Conservation (phyloP, 2,797 vertebrate genomes). For the Arrhamphus sclerolepis region DNA sequence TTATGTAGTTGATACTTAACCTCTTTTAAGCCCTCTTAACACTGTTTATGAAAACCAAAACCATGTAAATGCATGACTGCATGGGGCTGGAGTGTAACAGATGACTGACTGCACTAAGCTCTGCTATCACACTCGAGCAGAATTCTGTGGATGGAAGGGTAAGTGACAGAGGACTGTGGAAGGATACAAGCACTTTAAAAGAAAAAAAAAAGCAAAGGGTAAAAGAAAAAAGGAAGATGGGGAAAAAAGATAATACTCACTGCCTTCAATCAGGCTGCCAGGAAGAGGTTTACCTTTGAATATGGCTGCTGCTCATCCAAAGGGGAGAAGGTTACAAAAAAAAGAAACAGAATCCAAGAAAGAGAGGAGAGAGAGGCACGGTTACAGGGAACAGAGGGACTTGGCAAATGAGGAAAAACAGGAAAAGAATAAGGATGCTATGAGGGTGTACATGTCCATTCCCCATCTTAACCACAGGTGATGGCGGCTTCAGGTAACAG, state of each 20-base stretch:
- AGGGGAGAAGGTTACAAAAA: conserved; percentile 39
- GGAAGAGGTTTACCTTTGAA: conserved; percentile 98
- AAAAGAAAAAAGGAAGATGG: conserved; percentile 15
- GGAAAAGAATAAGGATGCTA: conserved; percentile 35
- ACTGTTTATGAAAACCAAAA: not conserved
- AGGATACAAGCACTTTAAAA: conserved; percentile 3
- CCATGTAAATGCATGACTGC: not conserved
- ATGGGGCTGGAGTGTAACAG: too few species aligned
- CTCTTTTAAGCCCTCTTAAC: not conserved
- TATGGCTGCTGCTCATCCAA: conserved; percentile 92
- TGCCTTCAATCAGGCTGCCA: conserved; percentile 92
- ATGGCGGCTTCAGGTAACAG: conserved; percentile 26
- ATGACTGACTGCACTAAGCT: conserved; percentile 10
- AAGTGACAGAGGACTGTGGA: conserved; percentile 6
- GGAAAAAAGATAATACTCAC: conserved; percentile 86
- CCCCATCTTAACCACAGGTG: conserved; percentile 31
- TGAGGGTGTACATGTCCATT: conserved; percentile 31
- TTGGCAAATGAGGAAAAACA: conserved; percentile 39
- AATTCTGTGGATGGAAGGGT: conserved; percentile 14
- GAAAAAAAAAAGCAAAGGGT: not conserved
- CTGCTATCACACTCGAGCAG: conserved; percentile 5
- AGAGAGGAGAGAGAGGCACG: conserved; percentile 51
- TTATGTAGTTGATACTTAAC: not conserved
- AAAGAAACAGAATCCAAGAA: conserved; percentile 43
- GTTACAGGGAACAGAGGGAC: conserved; percentile 58